Conservation (phyloP, 2,888 invertebrate species). For the Galeopsomyia nigrocyanea region DNA sequence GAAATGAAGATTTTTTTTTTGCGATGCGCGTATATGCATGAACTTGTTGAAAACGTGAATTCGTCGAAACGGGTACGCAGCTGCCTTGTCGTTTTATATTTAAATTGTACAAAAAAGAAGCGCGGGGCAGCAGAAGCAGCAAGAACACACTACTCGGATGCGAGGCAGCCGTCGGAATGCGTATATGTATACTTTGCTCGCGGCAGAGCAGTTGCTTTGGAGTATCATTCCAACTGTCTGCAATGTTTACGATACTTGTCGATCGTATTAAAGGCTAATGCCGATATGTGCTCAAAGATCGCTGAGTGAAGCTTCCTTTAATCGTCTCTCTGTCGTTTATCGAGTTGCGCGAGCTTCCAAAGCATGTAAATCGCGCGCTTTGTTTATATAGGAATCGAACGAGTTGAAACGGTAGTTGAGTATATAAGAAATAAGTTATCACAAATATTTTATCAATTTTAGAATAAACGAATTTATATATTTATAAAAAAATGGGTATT, state of each 20-base stretch:
- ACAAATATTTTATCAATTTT: no score
- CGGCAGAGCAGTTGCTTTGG: background rate
- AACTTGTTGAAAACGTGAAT: conserved; percentile 4
- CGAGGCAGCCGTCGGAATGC: background rate
- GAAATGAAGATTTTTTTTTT: no score
- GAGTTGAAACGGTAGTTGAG: no score
- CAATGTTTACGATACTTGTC: conserved; percentile 17
- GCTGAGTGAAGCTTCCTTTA: background rate
- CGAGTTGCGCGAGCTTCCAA: no score
- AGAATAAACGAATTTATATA: no score
- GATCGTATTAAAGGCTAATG: no score
- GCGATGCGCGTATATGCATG: background rate
- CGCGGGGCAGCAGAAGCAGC: background rate
- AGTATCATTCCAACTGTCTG: background rate
- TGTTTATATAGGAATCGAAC: no score
- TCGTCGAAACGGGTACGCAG: background rate
- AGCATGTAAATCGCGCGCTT: no score
- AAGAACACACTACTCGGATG: background rate
- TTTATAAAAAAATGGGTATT: no score
- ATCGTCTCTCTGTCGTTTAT: background rate
- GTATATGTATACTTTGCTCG: background rate
- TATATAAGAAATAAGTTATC: no score
- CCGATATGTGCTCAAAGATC: no score
- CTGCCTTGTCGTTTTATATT: conserved; percentile 16
- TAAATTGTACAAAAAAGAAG: conserved; percentile 24